Base-by-base conservation (phyloP, 2,113 vertebrate genomes). In the Rynchops niger region DNA sequence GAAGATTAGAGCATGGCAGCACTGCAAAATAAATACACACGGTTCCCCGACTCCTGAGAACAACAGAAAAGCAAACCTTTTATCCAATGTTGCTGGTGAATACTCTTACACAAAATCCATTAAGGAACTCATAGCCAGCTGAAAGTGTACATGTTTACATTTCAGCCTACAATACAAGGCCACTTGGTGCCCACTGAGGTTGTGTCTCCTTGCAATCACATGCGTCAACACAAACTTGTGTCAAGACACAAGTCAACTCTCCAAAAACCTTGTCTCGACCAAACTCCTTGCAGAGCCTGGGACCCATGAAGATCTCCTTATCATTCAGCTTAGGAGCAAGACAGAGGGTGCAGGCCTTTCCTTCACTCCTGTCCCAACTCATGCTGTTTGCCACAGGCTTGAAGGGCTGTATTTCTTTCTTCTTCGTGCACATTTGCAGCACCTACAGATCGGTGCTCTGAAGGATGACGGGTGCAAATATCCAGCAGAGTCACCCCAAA, bases 381-480 rank as follows among this genome's bases (percentile, higher is more conserved):
- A 22, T 1, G 4, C 49, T 21, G 8, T 43, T 62, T 76, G 11
- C 43, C 53, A 76, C 6, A 69, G n/a, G 61, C 23, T 22, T 19
- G 5, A 87, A 79, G 47, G 3, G 3, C 27, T 56, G 5, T 15
- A 70, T 17, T 81, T 18, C 23, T 47, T 91, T 36, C 36, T 56
- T 47, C 56, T 65, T 45, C 1, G 5, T 12, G 50, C 38, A 43
- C 14, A 7, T 19, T 55, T 27, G 55, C n/a, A 82, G 85, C n/a
- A 52, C 29, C 63, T 3, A 53, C 9, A 10, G n/a, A 29, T 50
- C n/a, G 0, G 0, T 32, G 78, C 29, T 77, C 22, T 5, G 29
- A 20, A 22, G 29, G 25, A 20, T 30, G 25, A 56, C 19, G 34
- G 42, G 62, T 40, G 42, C 76, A 70, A 69, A 81, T 8, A 72